Base-by-base conservation (phyloP, 2,113 vertebrate genomes). In the Tyrannus savana region DNA sequence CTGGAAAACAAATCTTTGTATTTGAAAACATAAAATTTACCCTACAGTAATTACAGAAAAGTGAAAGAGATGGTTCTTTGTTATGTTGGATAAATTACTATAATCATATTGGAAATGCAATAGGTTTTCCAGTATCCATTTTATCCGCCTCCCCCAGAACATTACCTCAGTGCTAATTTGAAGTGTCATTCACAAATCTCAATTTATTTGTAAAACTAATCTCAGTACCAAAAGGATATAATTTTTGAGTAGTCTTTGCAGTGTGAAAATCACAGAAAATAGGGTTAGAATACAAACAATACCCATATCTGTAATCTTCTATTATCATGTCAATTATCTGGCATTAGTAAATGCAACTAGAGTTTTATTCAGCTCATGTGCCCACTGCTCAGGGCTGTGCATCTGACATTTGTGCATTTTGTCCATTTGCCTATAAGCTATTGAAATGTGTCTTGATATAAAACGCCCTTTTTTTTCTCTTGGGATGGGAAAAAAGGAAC, bases 251-350 rank as follows among this genome's bases (percentile, higher is more conserved):
- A 77, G 33, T 33, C 64, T 88, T 80, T 90, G 75, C 85, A 81
- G 39, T 37, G 25, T 69, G 42, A 90, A 96, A 94, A 94, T 82
- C 69, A 74, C 35, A 74, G 63, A 90, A 93, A 96, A 96, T 53
- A 74, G 56, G 28, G 56, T 89, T 88, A 85, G 76, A 94, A 75
- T 78, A 56, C 66, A 92, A 97, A 96, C 87, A 95, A 92, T 73
- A 72, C 31, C 21, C 19, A 0, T 44, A 87, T 79, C 44, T 87
- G 74, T 89, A 95, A 85, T 93, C 67, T 95, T 87, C 88, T 83
- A 84, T 76, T 94, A 93, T 92, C 91, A 85, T 76, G 88, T 90
- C 91, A 87, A 93, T 92, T 96, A 93, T 89, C 39, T 93, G 91
- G 64, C 71, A 87, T 79, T 91, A 78, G 59, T 67, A 92, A 92